phyloP scores from a whole-genome alignment of 2,888 invertebrate genomes.

The Sinotaia quadrata region DNA sequence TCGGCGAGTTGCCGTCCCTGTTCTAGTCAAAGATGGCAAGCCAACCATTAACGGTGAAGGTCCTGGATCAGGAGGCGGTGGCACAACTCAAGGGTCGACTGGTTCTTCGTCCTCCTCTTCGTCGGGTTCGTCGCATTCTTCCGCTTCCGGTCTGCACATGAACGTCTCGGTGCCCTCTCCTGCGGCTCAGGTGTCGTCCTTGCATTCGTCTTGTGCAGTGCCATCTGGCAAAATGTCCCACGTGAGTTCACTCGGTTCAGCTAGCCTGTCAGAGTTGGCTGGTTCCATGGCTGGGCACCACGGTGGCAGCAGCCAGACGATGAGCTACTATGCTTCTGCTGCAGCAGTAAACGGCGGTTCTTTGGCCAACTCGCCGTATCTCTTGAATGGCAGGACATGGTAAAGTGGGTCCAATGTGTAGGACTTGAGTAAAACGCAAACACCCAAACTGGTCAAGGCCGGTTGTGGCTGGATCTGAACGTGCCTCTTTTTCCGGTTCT shows the following conservation, averaged over 20 bases:
- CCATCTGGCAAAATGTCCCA: conserved; percentile 46
- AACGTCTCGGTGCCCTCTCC: conserved; percentile 8
- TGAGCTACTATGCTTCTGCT: conserved; percentile 51
- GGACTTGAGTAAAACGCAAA: neutral
- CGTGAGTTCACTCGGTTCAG: conserved; percentile 33
- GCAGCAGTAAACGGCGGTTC: conserved; percentile 53
- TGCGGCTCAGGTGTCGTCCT: conserved; percentile 18
- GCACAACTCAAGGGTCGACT: conserved; percentile 50
- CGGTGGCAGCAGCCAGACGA: conserved; percentile 38
- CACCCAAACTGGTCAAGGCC: no score
- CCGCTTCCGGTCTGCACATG: conserved; percentile 25
- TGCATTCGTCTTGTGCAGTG: conserved; percentile 45
- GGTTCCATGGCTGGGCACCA: conserved; percentile 25
- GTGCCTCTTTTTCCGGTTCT: no score
- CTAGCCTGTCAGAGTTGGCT: conserved; percentile 38
- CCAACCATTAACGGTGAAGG: conserved; percentile 54
- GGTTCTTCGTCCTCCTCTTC: conserved; percentile 14
- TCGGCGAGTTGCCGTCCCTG: conserved; percentile 71
- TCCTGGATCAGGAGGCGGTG: conserved; percentile 29
- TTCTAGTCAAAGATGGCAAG: conserved; percentile 75
- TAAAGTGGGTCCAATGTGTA: conserved; percentile 21
- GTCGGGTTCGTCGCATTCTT: conserved; percentile 6
- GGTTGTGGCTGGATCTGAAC: no score
- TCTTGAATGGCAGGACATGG: conserved; percentile 63
- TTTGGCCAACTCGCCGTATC: conserved; percentile 55